A percentile compares a stretch with the other conserved stretches of the same genome.
phyloP scores from a whole-genome alignment of 2,797 vertebrate genomes.

The Iguana delicatissima region DNA sequence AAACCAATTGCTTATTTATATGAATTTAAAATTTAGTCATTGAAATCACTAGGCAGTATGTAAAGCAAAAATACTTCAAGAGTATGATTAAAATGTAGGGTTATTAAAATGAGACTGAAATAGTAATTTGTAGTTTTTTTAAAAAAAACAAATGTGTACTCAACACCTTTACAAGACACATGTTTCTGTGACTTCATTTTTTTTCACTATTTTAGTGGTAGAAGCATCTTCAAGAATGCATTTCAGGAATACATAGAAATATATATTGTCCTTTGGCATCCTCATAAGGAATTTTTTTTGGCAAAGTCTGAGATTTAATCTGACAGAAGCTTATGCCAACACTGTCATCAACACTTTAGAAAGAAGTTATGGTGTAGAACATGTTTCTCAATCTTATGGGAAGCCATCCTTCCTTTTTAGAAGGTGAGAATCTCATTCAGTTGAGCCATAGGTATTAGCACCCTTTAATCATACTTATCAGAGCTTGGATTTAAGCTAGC shows the following conservation, averaged over 20 bases:
- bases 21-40: constrained; percentile 1
- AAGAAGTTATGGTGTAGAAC: background rate
- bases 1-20: constrained; percentile 7
- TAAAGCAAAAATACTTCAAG: background rate
- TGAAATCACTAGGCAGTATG: background rate
- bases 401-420: background rate
- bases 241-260: background rate
- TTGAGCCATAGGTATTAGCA: background rate
- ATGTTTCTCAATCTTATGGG: background rate
- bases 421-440: background rate
- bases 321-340: background rate
- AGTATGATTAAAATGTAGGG: background rate
- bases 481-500: too few species aligned
- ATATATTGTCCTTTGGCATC: background rate
- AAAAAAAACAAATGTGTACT: background rate
- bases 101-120: background rate
- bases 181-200: background rate
- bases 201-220: background rate
- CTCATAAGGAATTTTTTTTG: background rate
- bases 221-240: background rate
- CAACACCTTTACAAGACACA: background rate
- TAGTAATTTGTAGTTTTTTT: background rate
- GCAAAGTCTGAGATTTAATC: background rate
- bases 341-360: background rate
- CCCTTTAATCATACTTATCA: too few species aligned